Evolutionary conservation across 64 coral and sea anemone species (phyloP), one percentile per base, ranked within the genome.

Genomic region (Pocillopora verrucosa): DNA sequence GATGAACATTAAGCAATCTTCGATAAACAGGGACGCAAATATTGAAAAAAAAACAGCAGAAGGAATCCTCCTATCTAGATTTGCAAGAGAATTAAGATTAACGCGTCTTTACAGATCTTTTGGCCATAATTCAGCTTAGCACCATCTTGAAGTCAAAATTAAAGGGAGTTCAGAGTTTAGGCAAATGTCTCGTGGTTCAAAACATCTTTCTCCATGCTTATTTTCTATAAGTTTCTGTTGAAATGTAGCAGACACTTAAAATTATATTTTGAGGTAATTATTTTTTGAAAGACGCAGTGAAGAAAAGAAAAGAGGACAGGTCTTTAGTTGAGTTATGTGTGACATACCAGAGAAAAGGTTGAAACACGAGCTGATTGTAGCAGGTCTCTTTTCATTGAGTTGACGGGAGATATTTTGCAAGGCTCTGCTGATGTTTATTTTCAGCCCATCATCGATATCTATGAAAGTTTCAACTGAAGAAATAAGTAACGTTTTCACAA

Each of bases 1-100:
- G 2, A 26, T 77, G 19, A 37, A 59, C 92, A 93, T 84, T 59
- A 38, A 70, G 22, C 75, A 22, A 77, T 70, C 20, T 70, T 26
- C 20, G 67, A 6, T 67, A 22, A 45, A 22, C 13, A 22, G 1
- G 6, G 22, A 70, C 20, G 67, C n/a, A 70, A 24, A 70, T 24
- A 3, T 1, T n/a, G n/a, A n/a, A n/a, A n/a, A n/a, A n/a, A 3
- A 70, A 70, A 10, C 22, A 24, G 11, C 22, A 70, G 67, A 11
- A 3, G 6, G 41, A 45, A 45, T 6, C 41, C 6, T 45, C 41
- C 41, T n/a, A n/a, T n/a, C 41, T 45, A 2, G 41, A 45, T 3
- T 45, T 45, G 41, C 6, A 45, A 45, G 2, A 45, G 41, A 45
- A 45, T 45, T 45, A 45, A 2, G 41, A 45, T 45, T 45, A 3